A percentile compares a stretch with the other conserved stretches of the same genome.
Evolutionary conservation across 2,888 invertebrate species (phyloP).

Genomic region (Netelia fuscicornis): DNA sequence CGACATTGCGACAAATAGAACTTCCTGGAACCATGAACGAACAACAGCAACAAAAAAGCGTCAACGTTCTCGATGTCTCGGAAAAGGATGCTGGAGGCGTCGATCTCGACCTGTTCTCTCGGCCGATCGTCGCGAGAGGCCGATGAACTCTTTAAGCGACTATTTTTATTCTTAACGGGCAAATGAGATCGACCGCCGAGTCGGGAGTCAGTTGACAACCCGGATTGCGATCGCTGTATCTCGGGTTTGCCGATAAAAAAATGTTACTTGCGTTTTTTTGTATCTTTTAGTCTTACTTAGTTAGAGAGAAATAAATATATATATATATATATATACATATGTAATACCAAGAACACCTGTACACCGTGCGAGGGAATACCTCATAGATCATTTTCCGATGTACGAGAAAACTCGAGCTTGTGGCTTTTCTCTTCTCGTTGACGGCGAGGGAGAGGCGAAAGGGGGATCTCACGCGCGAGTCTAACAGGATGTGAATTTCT

Average conservation of each 20-base stretch:
- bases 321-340: neutral
- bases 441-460: neutral
- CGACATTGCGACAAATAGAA: constrained; percentile 33
- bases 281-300: too few relatives aligned
- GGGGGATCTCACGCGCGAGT: neutral
- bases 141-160: constrained; percentile 45
- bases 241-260: constrained; percentile 10
- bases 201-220: constrained; percentile 37
- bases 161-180: constrained; percentile 14
- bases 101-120: constrained; percentile 45
- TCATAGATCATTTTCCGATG: constrained; percentile 58
- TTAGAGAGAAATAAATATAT: neutral
- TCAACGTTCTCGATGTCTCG: constrained; percentile 36
- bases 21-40: neutral
- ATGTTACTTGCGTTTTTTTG: neutral
- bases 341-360: neutral
- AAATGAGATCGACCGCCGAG: constrained; percentile 28
- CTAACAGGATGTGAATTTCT: constrained; percentile 59
- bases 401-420: constrained; percentile 29
- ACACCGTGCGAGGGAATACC: constrained; percentile 22
- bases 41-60: constrained; percentile 22
- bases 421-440: neutral
- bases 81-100: constrained; percentile 53
- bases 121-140: constrained; percentile 37
- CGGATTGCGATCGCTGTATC: constrained; percentile 38